Evolutionary conservation across 2,888 invertebrate species (phyloP), one percentile per base, ranked within the genome.

Genomic region (Craniophora ligustri): DNA sequence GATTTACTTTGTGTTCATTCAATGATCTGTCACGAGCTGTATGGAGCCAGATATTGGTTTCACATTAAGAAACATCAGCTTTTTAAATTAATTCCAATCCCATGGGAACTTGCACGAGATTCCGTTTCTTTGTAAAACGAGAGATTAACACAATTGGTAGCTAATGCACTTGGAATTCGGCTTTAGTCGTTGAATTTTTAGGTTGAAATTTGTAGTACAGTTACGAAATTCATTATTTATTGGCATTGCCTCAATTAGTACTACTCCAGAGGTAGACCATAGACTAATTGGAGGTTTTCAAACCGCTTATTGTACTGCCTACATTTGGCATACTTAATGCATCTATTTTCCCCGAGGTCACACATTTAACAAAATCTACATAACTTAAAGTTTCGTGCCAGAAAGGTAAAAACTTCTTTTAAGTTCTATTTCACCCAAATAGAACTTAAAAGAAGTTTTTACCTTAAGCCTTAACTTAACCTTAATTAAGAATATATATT

Each of bases 241-340:
- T 46, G 48, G 35, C 32, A 48, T 11, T 35, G 49, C 50, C 67
- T 60, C 71, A 71, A 75, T 78, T 72, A 75, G 66, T 65, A 59
- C 64, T 72, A 72, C 75, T 75, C 77, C 67, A 38, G 31, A 26
- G 32, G 50, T 55, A 54, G 57, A 56, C 70, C 54, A 64, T 49
- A 63, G 64, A 76, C 73, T 78, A 78, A 79, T 78, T 78, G 74
- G 67, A 56, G 69, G 69, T 67, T 63, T 45, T 67, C 53, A 23
- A 48, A 32, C 42, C n/a, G 26, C 34, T 41, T 34, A 42, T 58
- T 28, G 46, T 32, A 49, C 36, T 48, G 68, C 36, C 32, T 21
- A 8, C 19, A 18, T 21, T 58, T 56, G 23, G 39, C 38, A 38
- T 36, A 42, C 13, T 30, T 11, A 26, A 1, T 47, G 26, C 26